These are phyloP conservation scores for Sebastolobus altivelis DNA, from an alignment of 2,797 vertebrate genomes.

Conservation along the genomic window DNA sequence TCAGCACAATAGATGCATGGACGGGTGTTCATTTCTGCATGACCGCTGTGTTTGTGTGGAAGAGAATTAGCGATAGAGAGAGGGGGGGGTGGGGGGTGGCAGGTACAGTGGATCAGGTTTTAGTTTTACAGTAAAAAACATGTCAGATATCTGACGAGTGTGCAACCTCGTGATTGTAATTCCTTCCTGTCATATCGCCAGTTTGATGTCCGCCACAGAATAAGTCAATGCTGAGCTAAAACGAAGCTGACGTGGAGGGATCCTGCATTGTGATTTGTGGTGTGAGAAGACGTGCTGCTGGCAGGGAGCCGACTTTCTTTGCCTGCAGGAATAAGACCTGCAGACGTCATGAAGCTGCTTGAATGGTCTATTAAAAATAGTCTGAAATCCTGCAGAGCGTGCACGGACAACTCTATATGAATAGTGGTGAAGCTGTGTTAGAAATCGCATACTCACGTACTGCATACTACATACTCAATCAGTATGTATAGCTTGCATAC, in stretches of 20 bases:
- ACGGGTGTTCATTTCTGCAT: slow-evolving; percentile 28
- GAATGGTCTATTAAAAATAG: slow-evolving; percentile 8
- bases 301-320: slow-evolving; percentile 3
- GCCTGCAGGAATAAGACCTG: slow-evolving; percentile 18
- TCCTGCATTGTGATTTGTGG: slow-evolving; percentile 17
- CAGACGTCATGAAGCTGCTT: not conserved
- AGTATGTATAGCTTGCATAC: too few species aligned
- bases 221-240: not conserved
- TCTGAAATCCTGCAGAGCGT: not conserved
- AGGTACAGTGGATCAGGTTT: not conserved
- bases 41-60: slow-evolving; percentile 9
- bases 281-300: slow-evolving; percentile 14
- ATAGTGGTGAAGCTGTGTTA: not conserved
- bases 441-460: not conserved
- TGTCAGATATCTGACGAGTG: not conserved
- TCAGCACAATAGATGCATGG: slow-evolving; percentile 32
- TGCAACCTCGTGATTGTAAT: not conserved
- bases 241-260: slow-evolving; percentile 1
- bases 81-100: too few species aligned
- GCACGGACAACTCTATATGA: not conserved
- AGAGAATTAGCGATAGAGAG: not conserved
- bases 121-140: not conserved
- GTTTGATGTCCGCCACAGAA: not conserved
- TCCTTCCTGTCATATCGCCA: not conserved
- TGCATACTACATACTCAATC: too few species aligned